Conservation (phyloP, 2,113 vertebrate species). For the Neogobius melanostomus region DNA sequence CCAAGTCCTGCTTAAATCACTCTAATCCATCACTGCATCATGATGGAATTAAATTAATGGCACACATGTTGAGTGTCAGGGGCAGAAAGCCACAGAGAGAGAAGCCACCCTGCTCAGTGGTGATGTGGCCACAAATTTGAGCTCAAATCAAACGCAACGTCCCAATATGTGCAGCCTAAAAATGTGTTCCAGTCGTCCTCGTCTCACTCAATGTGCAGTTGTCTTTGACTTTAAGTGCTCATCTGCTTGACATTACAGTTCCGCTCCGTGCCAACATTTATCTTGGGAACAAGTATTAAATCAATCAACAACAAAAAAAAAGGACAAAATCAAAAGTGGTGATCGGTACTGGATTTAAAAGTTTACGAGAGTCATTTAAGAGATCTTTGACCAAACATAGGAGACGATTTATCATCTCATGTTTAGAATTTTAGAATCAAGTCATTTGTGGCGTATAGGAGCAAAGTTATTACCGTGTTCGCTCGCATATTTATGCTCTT, state of each 20-base stretch:
- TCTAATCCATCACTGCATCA: constrained; percentile 21
- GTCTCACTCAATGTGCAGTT: constrained; percentile 22
- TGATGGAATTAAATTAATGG: constrained; percentile 54
- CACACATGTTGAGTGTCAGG: constrained; percentile 47
- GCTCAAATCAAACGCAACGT: constrained; percentile 54
- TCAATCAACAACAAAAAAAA: too few relatives aligned
- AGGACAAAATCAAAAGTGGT: background rate
- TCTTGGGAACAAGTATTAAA: constrained; percentile 26
- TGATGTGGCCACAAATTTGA: constrained; percentile 57
- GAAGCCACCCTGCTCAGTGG: constrained; percentile 47
- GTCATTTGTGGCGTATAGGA: too few relatives aligned
- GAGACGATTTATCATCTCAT: too few relatives aligned
- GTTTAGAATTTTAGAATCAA: too few relatives aligned
- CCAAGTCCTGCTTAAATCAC: background rate
- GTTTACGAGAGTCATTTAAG: background rate
- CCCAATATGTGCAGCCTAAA: constrained; percentile 12
- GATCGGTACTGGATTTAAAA: background rate
- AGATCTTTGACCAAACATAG: too few relatives aligned
- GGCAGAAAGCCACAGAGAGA: constrained; percentile 44
- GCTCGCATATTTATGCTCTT: too few relatives aligned
- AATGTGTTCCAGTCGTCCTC: constrained; percentile 12
- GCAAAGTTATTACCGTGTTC: too few relatives aligned
- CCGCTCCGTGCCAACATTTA: constrained; percentile 15
- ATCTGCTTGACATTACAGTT: constrained; percentile 28
- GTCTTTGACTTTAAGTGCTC: constrained; percentile 36